phyloP scores from a whole-genome alignment of 2,113 vertebrate genomes.

The Actenoides hombroni region DNA sequence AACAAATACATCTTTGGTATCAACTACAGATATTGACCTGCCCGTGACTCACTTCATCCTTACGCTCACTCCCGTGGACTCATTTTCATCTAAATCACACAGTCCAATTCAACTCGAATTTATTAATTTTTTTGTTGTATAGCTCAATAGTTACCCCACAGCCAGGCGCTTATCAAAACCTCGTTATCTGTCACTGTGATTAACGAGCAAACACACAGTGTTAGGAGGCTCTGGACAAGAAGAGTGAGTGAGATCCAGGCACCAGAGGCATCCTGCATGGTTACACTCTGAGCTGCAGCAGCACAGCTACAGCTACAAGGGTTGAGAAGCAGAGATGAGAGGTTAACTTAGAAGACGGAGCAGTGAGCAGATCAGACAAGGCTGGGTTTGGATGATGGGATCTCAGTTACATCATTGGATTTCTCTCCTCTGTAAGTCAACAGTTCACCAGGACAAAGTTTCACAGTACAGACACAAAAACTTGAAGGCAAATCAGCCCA shows the following conservation, averaged over 20 bases:
- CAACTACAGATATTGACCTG: neutral
- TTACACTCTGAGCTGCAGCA: neutral
- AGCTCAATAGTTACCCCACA: neutral
- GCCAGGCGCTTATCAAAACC: neutral
- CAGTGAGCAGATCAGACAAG: neutral
- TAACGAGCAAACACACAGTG: neutral
- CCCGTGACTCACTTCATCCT: neutral
- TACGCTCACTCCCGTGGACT: neutral
- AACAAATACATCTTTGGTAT: neutral
- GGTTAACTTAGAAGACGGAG: neutral
- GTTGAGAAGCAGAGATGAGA: neutral
- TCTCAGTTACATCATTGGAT: neutral
- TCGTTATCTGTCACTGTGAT: neutral
- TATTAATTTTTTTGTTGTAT: accelerated
- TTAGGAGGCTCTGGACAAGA: neutral
- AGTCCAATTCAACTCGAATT: neutral
- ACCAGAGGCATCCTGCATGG: neutral
- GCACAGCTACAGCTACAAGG: neutral
- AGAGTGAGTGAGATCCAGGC: neutral
- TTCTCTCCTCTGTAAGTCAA: no score
- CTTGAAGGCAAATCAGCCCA: neutral
- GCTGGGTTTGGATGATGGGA: neutral
- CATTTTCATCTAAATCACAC: neutral
- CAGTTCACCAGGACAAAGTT: neutral
- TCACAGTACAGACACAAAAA: neutral